phyloP scores from a whole-genome alignment of 2,888 invertebrate species.

The Heteromyza rotundicornis region DNA sequence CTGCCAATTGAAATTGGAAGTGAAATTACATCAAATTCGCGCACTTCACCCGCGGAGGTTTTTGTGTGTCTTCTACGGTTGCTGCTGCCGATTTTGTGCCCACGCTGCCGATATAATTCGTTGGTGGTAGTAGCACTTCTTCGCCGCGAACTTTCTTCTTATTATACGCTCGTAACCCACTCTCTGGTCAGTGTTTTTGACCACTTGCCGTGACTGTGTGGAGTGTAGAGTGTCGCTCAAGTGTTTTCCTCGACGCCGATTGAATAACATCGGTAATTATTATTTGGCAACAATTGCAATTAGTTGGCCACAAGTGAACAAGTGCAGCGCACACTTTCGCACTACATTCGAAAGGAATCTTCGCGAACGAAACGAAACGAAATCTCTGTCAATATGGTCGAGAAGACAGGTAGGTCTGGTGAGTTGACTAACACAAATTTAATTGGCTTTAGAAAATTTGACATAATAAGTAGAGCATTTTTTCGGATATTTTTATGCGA shows the following conservation, averaged over 20 bases:
- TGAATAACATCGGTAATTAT: constrained; percentile 30
- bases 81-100: background rate
- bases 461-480: no score
- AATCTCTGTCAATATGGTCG: constrained; percentile 42
- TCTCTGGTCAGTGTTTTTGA: background rate
- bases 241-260: background rate
- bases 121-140: no score
- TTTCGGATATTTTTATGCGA: no score
- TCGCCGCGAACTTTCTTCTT: constrained; percentile 36
- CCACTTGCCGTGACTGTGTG: background rate
- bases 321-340: constrained; percentile 9
- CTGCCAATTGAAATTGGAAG: background rate
- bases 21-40: background rate
- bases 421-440: no score
- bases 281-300: constrained; percentile 39
- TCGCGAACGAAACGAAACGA: constrained; percentile 30
- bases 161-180: no score
- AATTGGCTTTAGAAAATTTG: no score
- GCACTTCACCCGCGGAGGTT: background rate
- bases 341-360: constrained; percentile 13
- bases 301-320: background rate
- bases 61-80: no score
- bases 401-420: constrained; percentile 51
- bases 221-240: background rate
- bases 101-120: no score